Evolutionary conservation across 2,113 vertebrate species (phyloP), one percentile per base, ranked within the genome.

Genomic region (Paratilapia polleni): DNA sequence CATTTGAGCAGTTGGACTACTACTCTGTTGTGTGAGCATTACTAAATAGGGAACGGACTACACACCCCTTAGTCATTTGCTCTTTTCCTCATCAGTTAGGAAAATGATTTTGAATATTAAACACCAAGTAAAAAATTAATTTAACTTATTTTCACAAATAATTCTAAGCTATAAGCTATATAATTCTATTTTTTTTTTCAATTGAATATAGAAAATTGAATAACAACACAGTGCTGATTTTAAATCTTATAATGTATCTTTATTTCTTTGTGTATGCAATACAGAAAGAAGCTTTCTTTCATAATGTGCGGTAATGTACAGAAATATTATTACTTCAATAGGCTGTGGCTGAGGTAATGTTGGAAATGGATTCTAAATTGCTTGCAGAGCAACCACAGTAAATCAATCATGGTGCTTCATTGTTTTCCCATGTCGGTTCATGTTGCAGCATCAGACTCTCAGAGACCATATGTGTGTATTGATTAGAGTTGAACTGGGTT

Each of bases 361-460:
- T 91, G 38, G 76, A 90, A 85, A 89, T 88, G 85, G 91, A 76
- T 88, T 91, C 80, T 20, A 86, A 91, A 74, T 89, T 83, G 90
- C 94, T 95, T 91, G 90, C 83, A 94, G 87, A 80, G 70, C 4
- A 70, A 83, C 92, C 86, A 12, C 88, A 92, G 83, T 91, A 87
- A 93, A 94, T 95, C 94, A 92, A 94, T 95, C 60, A 77, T 19
- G 77, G 81, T 84, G 85, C 90, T 89, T 91, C 80, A 81, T 80
- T 83, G 82, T 90, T 94, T 89, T 92, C 94, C 92, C 94, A 85
- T 91, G 90, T 82, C 52, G 77, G 88, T 88, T 95, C 92, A 94
- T 87, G 93, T 94, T 94, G 88, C 94, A 92, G 83, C 84, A 81
- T 82, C 81, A 52, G 75, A 60, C 89, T 87, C 82, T 58, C 82